Conservation (phyloP, 2,113 vertebrate species). For the Oncorhynchus nerka region DNA sequence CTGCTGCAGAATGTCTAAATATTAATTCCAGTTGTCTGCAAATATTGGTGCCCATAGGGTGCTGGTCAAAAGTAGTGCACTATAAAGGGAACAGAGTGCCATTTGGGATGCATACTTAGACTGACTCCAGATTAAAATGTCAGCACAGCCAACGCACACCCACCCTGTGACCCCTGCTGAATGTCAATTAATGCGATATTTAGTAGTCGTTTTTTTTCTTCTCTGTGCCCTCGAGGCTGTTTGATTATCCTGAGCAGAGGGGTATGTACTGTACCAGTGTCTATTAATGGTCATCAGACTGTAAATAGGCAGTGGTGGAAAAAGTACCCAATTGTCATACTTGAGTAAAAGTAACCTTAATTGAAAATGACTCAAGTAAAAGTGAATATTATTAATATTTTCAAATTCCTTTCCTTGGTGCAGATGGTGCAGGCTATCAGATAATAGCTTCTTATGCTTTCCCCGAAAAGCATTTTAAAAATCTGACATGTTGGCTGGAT, state of each 20-base stretch:
- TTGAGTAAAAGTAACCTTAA: too few species aligned
- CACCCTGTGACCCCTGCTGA: slow-evolving; percentile 51
- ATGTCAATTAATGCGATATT: slow-evolving; percentile 72
- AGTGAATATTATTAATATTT: too few species aligned
- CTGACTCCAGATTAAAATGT: slow-evolving; percentile 62
- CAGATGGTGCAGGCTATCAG: too few species aligned
- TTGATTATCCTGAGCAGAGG: slow-evolving; percentile 62
- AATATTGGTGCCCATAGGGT: slow-evolving; percentile 17
- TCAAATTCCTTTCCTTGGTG: too few species aligned
- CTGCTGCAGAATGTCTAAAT: slow-evolving; percentile 5
- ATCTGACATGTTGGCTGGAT: too few species aligned
- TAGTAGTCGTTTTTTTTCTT: slow-evolving; percentile 54
- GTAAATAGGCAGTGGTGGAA: slow-evolving; percentile 49
- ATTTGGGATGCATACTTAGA: not conserved
- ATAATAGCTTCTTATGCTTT: too few species aligned
- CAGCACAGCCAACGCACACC: slow-evolving; percentile 48
- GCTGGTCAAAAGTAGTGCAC: too few species aligned
- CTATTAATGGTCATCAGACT: slow-evolving; percentile 65
- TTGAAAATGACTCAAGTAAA: too few species aligned
- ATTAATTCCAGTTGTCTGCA: slow-evolving; percentile 14
- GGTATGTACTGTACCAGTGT: slow-evolving; percentile 52
- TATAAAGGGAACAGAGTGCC: too few species aligned
- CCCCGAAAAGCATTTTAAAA: too few species aligned
- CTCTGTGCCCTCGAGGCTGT: slow-evolving; percentile 36
- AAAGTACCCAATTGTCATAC: too few species aligned